These are phyloP conservation scores for Lysandra coridon DNA, from an alignment of 2,888 invertebrate species.

Conservation along the genomic window DNA sequence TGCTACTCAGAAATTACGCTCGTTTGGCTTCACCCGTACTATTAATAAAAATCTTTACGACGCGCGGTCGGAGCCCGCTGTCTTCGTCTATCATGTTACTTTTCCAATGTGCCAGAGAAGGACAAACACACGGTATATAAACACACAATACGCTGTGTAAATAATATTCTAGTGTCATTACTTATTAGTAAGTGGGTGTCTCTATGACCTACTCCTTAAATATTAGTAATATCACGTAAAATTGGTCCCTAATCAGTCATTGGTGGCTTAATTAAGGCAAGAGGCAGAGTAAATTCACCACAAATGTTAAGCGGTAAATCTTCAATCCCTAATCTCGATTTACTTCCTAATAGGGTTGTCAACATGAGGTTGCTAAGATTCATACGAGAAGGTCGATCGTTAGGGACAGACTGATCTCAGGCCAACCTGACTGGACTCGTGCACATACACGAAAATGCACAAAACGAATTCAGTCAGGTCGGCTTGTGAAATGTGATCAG, in stretches of 20 bases:
- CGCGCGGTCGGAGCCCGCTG: no score
- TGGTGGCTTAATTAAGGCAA: neutral
- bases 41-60: no score
- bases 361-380: neutral
- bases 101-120: no score
- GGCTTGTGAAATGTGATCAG: neutral
- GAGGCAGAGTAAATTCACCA: neutral
- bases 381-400: neutral
- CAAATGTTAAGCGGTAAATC: slow-evolving; percentile 11
- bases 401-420: neutral
- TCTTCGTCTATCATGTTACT: no score
- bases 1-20: no score
- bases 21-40: no score
- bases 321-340: slow-evolving; percentile 13
- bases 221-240: neutral
- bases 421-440: neutral
- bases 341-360: neutral
- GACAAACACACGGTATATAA: no score
- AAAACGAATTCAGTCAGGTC: neutral
- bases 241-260: neutral
- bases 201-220: neutral
- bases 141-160: no score
- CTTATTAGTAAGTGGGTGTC: no score
- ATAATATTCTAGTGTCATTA: no score
- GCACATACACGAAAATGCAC: neutral